These are phyloP conservation scores for Urosaurus nigricauda DNA, from an alignment of 2,797 vertebrate species.

Conservation along the genomic window DNA sequence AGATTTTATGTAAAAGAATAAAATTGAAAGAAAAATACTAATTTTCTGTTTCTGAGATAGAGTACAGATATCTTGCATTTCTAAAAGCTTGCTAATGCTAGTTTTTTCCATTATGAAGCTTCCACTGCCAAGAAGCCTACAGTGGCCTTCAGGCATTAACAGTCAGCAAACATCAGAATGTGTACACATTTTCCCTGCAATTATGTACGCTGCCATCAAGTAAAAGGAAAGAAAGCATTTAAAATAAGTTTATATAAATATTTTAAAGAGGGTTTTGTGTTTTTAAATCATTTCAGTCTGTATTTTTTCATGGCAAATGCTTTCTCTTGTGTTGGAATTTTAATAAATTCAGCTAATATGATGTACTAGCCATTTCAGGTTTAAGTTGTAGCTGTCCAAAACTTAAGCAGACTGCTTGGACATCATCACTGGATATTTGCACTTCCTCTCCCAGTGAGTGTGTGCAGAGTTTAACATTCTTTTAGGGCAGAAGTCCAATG, in stretches of 20 bases:
- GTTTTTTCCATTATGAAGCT: conserved; percentile 1
- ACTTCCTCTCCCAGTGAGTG: neutral
- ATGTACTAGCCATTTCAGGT: neutral
- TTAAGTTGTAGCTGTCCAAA: neutral
- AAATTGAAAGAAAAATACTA: neutral
- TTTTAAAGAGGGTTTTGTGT: neutral
- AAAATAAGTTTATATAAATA: neutral
- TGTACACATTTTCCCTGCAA: neutral
- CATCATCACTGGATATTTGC: neutral
- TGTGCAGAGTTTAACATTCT: neutral
- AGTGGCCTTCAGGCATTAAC: neutral
- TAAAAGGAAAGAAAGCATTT: neutral
- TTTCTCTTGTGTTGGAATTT: neutral
- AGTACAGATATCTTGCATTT: neutral
- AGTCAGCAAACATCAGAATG: conserved; percentile 44
- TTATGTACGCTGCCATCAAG: conserved; percentile 15
- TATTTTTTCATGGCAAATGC: neutral
- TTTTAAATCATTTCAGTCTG: conserved; percentile 10
- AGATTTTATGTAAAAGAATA: neutral
- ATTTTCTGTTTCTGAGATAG: no score
- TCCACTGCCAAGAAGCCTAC: conserved; percentile 22
- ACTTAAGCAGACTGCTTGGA: neutral
- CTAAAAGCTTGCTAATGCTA: neutral
- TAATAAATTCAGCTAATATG: neutral
- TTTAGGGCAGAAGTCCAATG: neutral